Conservation (phyloP, 2,888 invertebrate genomes). For the Nomada fucata region DNA sequence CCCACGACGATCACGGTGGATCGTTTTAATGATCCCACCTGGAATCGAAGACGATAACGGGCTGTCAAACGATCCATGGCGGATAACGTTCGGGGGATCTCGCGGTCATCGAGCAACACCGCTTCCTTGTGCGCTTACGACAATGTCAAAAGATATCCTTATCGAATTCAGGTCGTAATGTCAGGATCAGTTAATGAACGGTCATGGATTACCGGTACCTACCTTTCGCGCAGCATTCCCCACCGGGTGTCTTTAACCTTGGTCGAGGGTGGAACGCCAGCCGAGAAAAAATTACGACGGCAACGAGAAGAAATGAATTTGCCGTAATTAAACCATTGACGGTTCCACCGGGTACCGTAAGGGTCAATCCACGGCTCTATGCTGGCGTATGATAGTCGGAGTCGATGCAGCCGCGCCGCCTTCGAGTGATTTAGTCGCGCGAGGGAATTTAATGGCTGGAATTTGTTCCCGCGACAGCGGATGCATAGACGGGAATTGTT, state of each 20-base stretch:
- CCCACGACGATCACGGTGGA: conserved; percentile 41
- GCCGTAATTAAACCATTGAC: conserved; percentile 73
- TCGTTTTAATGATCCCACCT: conserved; percentile 40
- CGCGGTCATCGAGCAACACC: background rate
- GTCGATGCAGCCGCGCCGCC: conserved; percentile 35
- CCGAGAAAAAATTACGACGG: conserved; percentile 14
- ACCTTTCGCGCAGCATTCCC: conserved; percentile 18
- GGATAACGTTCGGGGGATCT: conserved; percentile 14
- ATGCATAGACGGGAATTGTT: background rate
- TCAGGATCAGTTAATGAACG: conserved; percentile 57
- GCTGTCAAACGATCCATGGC: conserved; percentile 42
- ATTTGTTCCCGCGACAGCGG: conserved; percentile 72
- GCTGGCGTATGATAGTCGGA: conserved; percentile 56
- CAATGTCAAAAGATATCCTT: conserved; percentile 44
- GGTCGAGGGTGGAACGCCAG: conserved; percentile 60
- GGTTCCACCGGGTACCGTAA: conserved; percentile 67
- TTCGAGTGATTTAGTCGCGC: conserved; percentile 45
- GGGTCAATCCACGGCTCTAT: conserved; percentile 65
- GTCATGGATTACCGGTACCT: conserved; percentile 15
- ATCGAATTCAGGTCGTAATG: conserved; percentile 54
- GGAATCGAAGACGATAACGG: conserved; percentile 38
- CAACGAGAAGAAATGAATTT: conserved; percentile 58
- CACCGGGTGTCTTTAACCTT: conserved; percentile 61
- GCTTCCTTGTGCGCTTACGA: conserved; percentile 38
- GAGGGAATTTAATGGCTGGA: conserved; percentile 72